Conservation (phyloP, 1,140 invertebrate species). For the Temnothorax longispinosus region DNA sequence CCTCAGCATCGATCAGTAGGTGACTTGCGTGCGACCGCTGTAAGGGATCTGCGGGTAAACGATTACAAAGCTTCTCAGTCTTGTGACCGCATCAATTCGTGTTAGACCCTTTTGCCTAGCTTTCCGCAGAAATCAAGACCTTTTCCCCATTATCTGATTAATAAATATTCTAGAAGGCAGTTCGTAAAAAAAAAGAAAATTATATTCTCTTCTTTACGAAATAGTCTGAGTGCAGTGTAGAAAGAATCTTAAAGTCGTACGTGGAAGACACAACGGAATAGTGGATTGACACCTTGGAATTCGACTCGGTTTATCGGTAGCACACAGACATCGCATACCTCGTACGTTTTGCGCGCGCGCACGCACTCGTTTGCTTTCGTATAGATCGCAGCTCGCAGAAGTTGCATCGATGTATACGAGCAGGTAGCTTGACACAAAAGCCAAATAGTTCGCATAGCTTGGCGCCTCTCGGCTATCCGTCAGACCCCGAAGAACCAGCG, state of each 20-base stretch:
- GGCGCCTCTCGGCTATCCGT: conserved; percentile 78
- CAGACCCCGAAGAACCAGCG: conserved; percentile 72
- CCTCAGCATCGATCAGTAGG: conserved; percentile 64
- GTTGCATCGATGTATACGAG: conserved; percentile 34
- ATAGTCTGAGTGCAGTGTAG: background rate
- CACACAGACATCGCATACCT: conserved; percentile 47
- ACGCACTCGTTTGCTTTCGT: conserved; percentile 25
- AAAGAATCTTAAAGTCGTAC: background rate
- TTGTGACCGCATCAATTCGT: conserved; percentile 46
- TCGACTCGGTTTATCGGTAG: conserved; percentile 68
- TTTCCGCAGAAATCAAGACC: conserved; percentile 45
- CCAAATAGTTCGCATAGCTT: conserved; percentile 80
- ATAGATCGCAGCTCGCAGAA: conserved; percentile 34
- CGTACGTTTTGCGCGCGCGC: conserved; percentile 31
- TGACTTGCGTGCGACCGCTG: conserved; percentile 53
- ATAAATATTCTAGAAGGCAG: conserved; percentile 30
- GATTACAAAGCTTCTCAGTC: conserved; percentile 67
- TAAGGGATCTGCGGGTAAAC: conserved; percentile 63
- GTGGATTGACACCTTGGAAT: conserved; percentile 75
- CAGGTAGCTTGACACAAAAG: conserved; percentile 77
- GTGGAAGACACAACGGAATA: conserved; percentile 13
- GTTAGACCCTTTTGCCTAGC: conserved; percentile 13
- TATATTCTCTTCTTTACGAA: background rate
- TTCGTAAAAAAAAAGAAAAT: background rate
- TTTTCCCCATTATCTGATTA: background rate